Percentiles rank a stretch among this genome's conserved stretches.
These are phyloP conservation scores for Bucco capensis DNA, from an alignment of 2,113 vertebrate genomes.

Conservation along the genomic window DNA sequence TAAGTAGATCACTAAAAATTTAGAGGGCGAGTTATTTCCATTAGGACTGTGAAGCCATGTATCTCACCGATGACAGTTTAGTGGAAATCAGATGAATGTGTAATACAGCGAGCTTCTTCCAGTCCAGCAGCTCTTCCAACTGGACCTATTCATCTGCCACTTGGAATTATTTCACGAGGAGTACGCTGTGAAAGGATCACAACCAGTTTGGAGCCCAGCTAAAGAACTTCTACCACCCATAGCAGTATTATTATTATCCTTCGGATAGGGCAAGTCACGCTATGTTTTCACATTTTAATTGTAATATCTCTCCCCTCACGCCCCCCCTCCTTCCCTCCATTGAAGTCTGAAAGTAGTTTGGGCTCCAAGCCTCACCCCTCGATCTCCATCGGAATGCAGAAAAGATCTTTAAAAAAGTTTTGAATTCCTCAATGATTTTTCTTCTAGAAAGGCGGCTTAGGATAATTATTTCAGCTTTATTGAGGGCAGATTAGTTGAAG, in stretches of 20 bases:
- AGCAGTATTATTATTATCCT: conserved; percentile 63
- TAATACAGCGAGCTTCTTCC: conserved; percentile 87
- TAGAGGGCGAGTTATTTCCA: conserved; percentile 44
- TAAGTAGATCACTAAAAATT: conserved; percentile 48
- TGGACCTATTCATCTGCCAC: conserved; percentile 79
- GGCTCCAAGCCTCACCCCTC: conserved; percentile 69
- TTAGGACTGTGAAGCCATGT: conserved; percentile 21
- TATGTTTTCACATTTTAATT: conserved; percentile 77
- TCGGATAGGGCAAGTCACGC: conserved; percentile 64
- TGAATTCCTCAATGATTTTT: conserved; percentile 97
- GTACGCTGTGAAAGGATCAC: conserved; percentile 77
- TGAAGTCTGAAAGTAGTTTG: conserved; percentile 75
- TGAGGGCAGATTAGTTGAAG: conserved; percentile 92
- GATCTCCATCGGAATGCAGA: conserved; percentile 89
- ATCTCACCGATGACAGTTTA: conserved; percentile 74
- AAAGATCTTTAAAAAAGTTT: conserved; percentile 87
- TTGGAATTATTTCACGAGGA: conserved; percentile 83
- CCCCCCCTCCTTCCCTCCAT: conserved; percentile 33
- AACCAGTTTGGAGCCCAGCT: conserved; percentile 79
- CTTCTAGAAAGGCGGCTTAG: conserved; percentile 95
- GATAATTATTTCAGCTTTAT: conserved; percentile 98
- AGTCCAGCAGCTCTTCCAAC: conserved; percentile 85
- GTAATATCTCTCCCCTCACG: conserved; percentile 56
- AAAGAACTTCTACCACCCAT: conserved; percentile 65
- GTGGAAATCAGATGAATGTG: conserved; percentile 79